Conservation (phyloP, 1,140 invertebrate genomes). For the Coboldia fuscipes region DNA sequence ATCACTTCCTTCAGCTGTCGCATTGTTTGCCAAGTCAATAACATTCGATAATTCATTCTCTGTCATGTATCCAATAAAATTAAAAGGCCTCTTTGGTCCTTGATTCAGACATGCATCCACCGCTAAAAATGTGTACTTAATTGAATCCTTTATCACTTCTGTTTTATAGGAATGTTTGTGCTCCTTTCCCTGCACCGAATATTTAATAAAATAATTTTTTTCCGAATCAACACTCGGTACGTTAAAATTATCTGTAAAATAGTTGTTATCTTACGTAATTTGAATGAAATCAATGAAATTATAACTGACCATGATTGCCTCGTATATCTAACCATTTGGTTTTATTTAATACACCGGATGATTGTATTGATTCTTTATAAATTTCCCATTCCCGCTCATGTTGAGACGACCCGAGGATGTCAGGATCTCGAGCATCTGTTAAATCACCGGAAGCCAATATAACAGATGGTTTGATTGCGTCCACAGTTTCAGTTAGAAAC, state of each 20-base stretch:
- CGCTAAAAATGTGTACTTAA: slow-evolving; percentile 58
- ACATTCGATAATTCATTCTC: slow-evolving; percentile 32
- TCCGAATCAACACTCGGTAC: slow-evolving; percentile 40
- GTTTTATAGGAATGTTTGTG: slow-evolving; percentile 59
- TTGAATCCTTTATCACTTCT: slow-evolving; percentile 28
- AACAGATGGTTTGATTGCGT: slow-evolving; percentile 51
- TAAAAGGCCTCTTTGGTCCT: slow-evolving; percentile 70
- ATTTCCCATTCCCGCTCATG: slow-evolving; percentile 64
- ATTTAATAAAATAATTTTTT: slow-evolving; percentile 60
- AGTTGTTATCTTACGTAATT: background rate
- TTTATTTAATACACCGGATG: slow-evolving; percentile 39
- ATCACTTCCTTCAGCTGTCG: slow-evolving; percentile 23
- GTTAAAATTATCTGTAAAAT: slow-evolving; percentile 73
- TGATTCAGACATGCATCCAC: slow-evolving; percentile 65
- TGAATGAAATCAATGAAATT: background rate
- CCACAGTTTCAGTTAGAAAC: slow-evolving; percentile 58
- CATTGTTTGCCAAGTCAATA: slow-evolving; percentile 25
- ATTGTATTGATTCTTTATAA: slow-evolving; percentile 50
- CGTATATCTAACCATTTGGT: slow-evolving; percentile 77
- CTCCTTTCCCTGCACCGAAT: slow-evolving; percentile 52
- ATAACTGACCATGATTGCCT: slow-evolving; percentile 73
- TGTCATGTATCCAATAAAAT: slow-evolving; percentile 66
- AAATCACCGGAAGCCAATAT: slow-evolving; percentile 75
- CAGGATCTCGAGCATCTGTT: slow-evolving; percentile 65
- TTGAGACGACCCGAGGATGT: slow-evolving; percentile 64